A percentile compares a stretch with the other conserved stretches of the same genome.
Conservation (phyloP, 2,888 invertebrate genomes). For the Uloborus plumipes region DNA sequence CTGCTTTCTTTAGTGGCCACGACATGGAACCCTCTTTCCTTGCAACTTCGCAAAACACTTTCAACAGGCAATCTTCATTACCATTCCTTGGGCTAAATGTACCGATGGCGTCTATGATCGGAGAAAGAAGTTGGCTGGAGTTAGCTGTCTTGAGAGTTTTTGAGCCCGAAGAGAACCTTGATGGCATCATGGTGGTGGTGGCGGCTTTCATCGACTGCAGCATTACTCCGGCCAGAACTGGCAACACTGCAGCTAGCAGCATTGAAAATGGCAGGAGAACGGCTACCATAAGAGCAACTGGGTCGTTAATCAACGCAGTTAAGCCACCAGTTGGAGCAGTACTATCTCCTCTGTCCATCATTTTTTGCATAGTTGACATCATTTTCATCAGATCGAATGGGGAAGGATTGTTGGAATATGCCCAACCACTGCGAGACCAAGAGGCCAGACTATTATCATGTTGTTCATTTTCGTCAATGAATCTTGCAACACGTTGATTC, state of each 20-base stretch:
- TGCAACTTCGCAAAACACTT: constrained; percentile 17
- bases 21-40: background rate
- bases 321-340: background rate
- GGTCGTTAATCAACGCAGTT: background rate
- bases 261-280: constrained; percentile 34
- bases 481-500: too few relatives aligned
- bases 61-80: constrained; percentile 17
- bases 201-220: background rate
- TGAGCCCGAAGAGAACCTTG: too few relatives aligned
- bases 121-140: constrained; percentile 23
- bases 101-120: constrained; percentile 35
- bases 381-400: constrained; percentile 3
- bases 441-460: too few relatives aligned
- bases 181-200: background rate
- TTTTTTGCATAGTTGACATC: background rate
- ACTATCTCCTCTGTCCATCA: background rate
- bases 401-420: too few relatives aligned
- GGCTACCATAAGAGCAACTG: constrained; percentile 19
- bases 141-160: constrained; percentile 15
- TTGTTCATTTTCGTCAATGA: too few relatives aligned
- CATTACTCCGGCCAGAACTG: constrained; percentile 18
- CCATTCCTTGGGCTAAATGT: constrained; percentile 33
- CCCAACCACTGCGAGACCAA: too few relatives aligned
- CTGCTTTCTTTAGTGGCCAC: background rate
- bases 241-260: constrained; percentile 36